Evolutionary conservation across 2,113 vertebrate species (phyloP), one percentile per base, ranked within the genome.

Genomic region (Hyperopisus bebe): DNA sequence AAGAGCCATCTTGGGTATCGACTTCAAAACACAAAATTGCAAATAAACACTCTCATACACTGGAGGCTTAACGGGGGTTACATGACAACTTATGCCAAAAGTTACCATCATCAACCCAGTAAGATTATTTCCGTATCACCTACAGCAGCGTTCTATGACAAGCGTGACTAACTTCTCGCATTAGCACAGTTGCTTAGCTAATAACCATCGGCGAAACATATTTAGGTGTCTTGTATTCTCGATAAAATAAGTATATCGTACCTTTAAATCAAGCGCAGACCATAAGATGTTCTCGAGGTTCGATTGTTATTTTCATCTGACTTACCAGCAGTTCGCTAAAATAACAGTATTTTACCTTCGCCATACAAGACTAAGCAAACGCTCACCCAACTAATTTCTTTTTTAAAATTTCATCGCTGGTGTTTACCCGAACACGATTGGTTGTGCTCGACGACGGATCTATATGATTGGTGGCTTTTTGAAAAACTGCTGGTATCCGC

Each of bases 1-100:
- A 42, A 96, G 93, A 24, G 95, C 92, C 96, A 97, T 97, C 51
- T 89, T 44, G 44, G 21, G 27, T 62, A 62, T 53, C 62, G 8
- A 66, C 35, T 46, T 88, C 7, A 46, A 31, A 44, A 66, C 55
- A 27, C 10, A 51, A 87, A 13, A 55, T 31, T 53, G 10, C 13
- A 35, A 51, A 53, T 31, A 31, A 70, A 27, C 62, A 70, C 62
- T 27, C 2, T 66, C 62, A 66, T 66, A 66, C 62, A 66, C n/a
- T 31, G n/a, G n/a, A 70, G n/a, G 10, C 62, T 27, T 27, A 66
- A 66, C 24, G 21, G 7, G 7, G 24, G n/a, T 66, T 27, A 27
- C n/a, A 66, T 31, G n/a, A 66, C n/a, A 27, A 66, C 10, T 66
- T 66, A 53, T 53, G 51, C 17, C 51, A 53, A 53, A 53, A 19